A percentile compares a stretch with the other conserved stretches of the same genome.
Conservation (phyloP, 1,140 invertebrate species). For the Wiebesia pumilae region DNA sequence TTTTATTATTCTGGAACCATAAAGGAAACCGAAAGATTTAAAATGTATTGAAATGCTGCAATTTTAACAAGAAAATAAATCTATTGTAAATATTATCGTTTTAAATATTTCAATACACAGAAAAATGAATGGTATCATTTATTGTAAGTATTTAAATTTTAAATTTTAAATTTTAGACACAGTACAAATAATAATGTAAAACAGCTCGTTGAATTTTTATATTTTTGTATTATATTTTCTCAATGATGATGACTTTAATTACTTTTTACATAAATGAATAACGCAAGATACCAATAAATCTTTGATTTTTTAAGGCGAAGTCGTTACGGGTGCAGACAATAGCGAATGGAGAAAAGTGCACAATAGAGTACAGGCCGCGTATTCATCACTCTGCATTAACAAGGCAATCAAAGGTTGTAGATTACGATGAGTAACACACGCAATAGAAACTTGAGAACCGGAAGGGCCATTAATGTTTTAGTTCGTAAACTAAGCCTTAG, state of each 20-base stretch:
- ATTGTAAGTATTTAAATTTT: too few relatives aligned
- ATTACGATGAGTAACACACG: conserved; percentile 40
- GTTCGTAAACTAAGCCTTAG: conserved; percentile 30
- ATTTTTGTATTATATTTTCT: not conserved
- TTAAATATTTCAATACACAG: not conserved
- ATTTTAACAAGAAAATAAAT: too few relatives aligned
- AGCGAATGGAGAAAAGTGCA: conserved; percentile 28
- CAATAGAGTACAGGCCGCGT: conserved; percentile 25
- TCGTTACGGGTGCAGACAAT: conserved; percentile 24
- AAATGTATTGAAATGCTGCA: too few relatives aligned
- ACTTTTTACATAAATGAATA: conserved; percentile 12
- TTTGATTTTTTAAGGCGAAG: conserved; percentile 13
- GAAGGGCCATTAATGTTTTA: conserved; percentile 42
- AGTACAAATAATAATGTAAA: not conserved
- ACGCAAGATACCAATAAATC: conserved; percentile 22
- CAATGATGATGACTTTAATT: conserved; percentile 21
- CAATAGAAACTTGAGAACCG: conserved; percentile 20
- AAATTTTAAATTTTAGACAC: not conserved
- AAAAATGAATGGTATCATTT: not conserved
- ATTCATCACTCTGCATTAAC: conserved; percentile 43
- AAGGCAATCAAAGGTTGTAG: conserved; percentile 44
- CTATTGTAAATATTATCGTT: not conserved
- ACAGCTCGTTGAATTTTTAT: not conserved
- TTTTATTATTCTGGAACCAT: too few relatives aligned
- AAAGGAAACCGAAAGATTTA: too few relatives aligned